phyloP scores from a whole-genome alignment of 2,888 invertebrate genomes.

The Idaea biselata region DNA sequence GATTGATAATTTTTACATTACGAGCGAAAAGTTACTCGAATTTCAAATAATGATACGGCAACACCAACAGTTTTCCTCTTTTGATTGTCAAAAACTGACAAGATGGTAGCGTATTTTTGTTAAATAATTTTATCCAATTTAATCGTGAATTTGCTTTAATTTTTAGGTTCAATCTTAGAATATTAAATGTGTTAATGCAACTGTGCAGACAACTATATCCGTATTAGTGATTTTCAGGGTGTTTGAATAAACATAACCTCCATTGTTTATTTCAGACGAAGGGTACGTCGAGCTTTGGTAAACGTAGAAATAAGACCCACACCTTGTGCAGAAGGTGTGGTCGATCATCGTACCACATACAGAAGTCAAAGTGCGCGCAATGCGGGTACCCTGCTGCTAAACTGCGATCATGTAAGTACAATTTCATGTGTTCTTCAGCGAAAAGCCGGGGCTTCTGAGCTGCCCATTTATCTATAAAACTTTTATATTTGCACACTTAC shows the following conservation, averaged over 20 bases:
- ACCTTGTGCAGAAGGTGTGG: conserved; percentile 99
- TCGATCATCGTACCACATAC: conserved; percentile 98
- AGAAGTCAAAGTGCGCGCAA: conserved; percentile 97
- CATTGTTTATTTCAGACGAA: conserved; percentile 91
- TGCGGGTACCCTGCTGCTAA: conserved; percentile 98
- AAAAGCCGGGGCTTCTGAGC: background rate
- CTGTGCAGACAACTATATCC: conserved; percentile 8
- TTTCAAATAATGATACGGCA: conserved; percentile 13
- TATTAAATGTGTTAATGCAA: conserved; percentile 10
- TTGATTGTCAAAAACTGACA: conserved; percentile 73
- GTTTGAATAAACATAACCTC: conserved; percentile 45
- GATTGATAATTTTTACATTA: background rate
- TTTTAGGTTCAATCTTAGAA: conserved; percentile 16
- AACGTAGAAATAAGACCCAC: conserved; percentile 99
- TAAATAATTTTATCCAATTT: conserved; percentile 48
- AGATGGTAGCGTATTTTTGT: conserved; percentile 67
- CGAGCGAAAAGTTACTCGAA: background rate
- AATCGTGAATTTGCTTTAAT: conserved; percentile 41
- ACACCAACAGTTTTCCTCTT: conserved; percentile 38
- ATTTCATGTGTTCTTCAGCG: background rate
- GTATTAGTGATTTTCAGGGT: conserved; percentile 41
- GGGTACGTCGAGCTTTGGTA: conserved; percentile 99
- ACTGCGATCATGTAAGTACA: conserved; percentile 95
- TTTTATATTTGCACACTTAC: background rate
- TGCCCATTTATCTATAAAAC: background rate